phyloP scores from a whole-genome alignment of 2,888 invertebrate species.

The Branchinecta sandiegonensis region DNA sequence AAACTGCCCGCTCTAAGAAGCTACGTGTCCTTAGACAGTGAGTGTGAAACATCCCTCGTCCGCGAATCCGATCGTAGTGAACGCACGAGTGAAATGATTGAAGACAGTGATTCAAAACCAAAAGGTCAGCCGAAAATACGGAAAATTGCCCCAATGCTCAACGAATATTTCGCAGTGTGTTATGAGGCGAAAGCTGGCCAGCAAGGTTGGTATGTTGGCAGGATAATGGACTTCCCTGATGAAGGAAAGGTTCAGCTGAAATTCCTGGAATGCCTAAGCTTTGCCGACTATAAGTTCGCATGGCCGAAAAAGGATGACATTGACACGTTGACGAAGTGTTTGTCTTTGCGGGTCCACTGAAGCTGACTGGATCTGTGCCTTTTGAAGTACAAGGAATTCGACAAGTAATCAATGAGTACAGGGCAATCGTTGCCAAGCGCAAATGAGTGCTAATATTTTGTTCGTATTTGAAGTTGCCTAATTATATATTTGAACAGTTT shows the following conservation, averaged over 20 bases:
- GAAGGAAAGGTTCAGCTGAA: not conserved
- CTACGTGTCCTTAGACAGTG: too few relatives aligned
- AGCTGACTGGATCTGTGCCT: not conserved
- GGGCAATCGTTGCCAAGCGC: too few relatives aligned
- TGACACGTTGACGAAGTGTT: not conserved
- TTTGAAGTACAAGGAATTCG: not conserved
- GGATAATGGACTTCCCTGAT: not conserved
- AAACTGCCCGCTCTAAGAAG: too few relatives aligned
- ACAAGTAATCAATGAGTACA: not conserved
- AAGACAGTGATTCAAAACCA: not conserved
- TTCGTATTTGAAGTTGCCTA: too few relatives aligned
- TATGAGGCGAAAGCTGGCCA: not conserved
- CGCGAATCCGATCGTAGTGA: not conserved
- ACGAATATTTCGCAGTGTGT: not conserved
- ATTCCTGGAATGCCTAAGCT: not conserved
- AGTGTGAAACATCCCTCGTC: not conserved
- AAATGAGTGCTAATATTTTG: too few relatives aligned
- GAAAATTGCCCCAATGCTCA: not conserved
- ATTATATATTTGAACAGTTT: too few relatives aligned
- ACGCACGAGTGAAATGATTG: not conserved
- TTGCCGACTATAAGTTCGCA: not conserved
- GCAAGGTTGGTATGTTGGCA: not conserved
- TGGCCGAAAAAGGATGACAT: constrained; percentile 2
- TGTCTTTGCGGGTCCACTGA: not conserved
- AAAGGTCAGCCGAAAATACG: not conserved